Evolutionary conservation across 2,113 vertebrate genomes (phyloP), one percentile per base, ranked within the genome.

Genomic region (Peromyscus polionotus): DNA sequence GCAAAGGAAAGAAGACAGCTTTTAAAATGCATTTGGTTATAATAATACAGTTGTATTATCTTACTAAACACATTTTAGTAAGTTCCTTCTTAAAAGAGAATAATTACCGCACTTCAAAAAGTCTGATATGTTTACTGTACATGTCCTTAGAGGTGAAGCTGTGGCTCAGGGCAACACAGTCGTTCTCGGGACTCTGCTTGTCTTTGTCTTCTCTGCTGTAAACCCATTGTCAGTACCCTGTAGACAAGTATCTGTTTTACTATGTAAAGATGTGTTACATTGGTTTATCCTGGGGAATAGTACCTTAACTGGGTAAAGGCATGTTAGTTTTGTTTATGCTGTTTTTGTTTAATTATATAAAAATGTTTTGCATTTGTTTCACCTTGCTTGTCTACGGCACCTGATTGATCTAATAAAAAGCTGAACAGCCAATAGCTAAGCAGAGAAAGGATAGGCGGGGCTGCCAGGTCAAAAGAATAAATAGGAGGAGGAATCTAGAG

Each of bases 21-120:
- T 10, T 39, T 59, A 1, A 77, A 86, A 76, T 51, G 39, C 10
- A 65, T 77, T 79, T 77, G 90, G 36, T 54, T 20, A 54, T 42
- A 28, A 51, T 73, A 80, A 70, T 39, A 67, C 48, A 61, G 1
- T 85, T 88, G 22, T 19, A 79, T 42, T 61, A 54, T 72, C 28
- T 76, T 67, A 68, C 13, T 26, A 9, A 36, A 7, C 11, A 0
- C 0, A 54, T 80, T 83, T 88, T 59, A 72, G 57, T 61, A 13
- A 83, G 57, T 94, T 80, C 85, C 59, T 90, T 95, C 12, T 48
- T 42, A 63, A 81, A 1, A 88, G 11, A 92, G 36, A 95, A 67
- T 65, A 91, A 3, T 48, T 4, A 45, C 10, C 17, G n/a, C 28
- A 33, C 26, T 51, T 65, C 72, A 12, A 63, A 63, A 63, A 63